Conservation (phyloP, 2,888 invertebrate genomes). For the Andrena haemorrhoa region DNA sequence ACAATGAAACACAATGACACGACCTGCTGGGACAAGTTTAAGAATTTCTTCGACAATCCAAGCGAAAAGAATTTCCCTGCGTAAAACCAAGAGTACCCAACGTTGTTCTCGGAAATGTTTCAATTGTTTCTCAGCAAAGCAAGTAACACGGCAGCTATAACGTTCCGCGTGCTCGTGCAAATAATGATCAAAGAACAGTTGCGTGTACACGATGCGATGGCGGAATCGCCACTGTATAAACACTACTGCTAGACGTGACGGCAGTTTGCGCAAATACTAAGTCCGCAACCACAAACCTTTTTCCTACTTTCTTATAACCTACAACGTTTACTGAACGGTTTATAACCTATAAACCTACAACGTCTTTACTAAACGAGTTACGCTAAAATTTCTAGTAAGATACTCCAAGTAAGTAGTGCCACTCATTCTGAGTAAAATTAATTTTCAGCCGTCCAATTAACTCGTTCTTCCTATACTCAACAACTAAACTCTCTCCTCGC, state of each 20-base stretch:
- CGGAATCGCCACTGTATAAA: conserved; percentile 18
- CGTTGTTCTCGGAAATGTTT: conserved; percentile 7
- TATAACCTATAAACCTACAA: background rate
- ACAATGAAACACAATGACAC: background rate
- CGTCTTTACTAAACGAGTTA: too few relatives aligned
- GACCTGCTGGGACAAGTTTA: background rate
- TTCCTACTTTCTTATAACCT: background rate
- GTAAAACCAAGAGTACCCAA: background rate
- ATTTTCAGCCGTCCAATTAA: too few relatives aligned
- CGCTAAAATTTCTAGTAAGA: too few relatives aligned
- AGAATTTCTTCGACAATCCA: background rate
- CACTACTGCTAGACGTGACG: conserved; percentile 13
- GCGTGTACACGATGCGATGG: conserved; percentile 30
- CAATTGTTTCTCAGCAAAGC: conserved; percentile 13
- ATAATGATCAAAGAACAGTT: conserved; percentile 36
- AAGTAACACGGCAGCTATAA: background rate
- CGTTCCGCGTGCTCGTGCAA: conserved; percentile 20
- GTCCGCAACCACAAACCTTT: background rate
- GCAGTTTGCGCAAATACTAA: conserved; percentile 22
- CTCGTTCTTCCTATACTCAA: too few relatives aligned
- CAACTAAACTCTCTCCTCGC: too few relatives aligned
- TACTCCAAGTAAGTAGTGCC: too few relatives aligned
- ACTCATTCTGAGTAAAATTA: too few relatives aligned
- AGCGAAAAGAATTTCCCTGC: background rate
- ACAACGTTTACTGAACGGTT: too few relatives aligned